Conservation (phyloP, 2,797 vertebrate genomes). For the Myripristis jacobus region DNA sequence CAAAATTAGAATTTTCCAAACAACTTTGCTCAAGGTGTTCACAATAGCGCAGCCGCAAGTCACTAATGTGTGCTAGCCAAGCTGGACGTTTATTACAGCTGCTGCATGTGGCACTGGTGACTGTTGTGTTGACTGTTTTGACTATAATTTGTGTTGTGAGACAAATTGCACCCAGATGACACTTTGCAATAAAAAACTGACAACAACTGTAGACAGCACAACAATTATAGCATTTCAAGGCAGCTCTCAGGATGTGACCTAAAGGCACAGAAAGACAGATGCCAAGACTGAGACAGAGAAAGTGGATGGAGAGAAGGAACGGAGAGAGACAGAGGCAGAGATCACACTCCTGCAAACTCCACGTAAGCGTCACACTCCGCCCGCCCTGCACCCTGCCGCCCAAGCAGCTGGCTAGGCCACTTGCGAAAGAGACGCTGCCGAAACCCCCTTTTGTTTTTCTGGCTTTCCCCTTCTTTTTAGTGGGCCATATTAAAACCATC, state of each 20-base stretch:
- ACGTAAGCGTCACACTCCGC: slow-evolving; percentile 60
- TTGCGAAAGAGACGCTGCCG: slow-evolving; percentile 78
- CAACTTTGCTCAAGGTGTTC: neutral
- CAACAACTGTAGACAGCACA: no score
- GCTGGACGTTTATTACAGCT: no score
- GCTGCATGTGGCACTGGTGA: no score
- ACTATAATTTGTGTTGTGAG: no score
- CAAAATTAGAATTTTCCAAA: neutral
- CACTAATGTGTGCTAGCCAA: neutral
- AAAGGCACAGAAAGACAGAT: slow-evolving; percentile 11
- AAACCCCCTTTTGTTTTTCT: slow-evolving; percentile 82
- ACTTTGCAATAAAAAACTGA: no score
- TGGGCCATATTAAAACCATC: slow-evolving; percentile 75
- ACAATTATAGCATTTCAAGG: neutral
- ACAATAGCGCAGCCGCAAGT: neutral
- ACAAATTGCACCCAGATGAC: no score
- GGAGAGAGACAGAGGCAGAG: slow-evolving; percentile 28
- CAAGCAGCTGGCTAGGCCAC: slow-evolving; percentile 69
- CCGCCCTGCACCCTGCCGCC: slow-evolving; percentile 59
- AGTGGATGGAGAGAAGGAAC: slow-evolving; percentile 36
- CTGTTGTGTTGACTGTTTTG: no score
- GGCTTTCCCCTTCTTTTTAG: slow-evolving; percentile 79
- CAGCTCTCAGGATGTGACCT: slow-evolving; percentile 26
- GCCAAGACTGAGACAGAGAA: slow-evolving; percentile 28
- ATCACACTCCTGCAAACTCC: slow-evolving; percentile 42